phyloP scores from a whole-genome alignment of 1,140 invertebrate species.

The Liolophura sinensis region DNA sequence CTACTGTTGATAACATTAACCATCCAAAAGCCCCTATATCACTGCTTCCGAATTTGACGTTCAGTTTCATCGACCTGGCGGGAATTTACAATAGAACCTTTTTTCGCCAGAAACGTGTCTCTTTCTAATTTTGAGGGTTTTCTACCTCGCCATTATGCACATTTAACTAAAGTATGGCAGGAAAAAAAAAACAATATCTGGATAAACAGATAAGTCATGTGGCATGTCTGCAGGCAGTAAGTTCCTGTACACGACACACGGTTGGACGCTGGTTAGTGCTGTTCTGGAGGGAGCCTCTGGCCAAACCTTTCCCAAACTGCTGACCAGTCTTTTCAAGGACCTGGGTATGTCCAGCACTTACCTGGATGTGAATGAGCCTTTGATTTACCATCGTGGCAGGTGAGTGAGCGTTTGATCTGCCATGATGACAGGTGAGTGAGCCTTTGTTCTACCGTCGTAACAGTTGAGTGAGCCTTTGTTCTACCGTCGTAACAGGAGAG shows the following conservation, averaged over 20 bases:
- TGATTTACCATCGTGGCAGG: slow-evolving; percentile 66
- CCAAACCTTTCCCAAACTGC: slow-evolving; percentile 58
- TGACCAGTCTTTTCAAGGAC: slow-evolving; percentile 59
- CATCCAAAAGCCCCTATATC: no score
- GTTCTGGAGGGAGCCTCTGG: slow-evolving; percentile 64
- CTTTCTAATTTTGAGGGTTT: no score
- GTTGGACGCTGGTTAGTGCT: slow-evolving; percentile 66
- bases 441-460: neutral
- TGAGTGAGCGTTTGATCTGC: slow-evolving; percentile 27
- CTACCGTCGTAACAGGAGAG: no score
- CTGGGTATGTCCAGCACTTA: slow-evolving; percentile 65
- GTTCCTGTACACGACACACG: slow-evolving; percentile 67
- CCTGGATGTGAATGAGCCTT: slow-evolving; percentile 63
- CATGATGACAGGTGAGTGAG: no score
- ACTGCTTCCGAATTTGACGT: no score
- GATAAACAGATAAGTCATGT: slow-evolving; percentile 47
- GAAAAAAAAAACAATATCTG: slow-evolving; percentile 4
- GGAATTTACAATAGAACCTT: no score
- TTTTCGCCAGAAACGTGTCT: no score
- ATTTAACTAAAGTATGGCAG: neutral
- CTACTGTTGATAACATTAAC: no score
- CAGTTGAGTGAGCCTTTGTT: neutral
- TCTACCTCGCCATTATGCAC: no score
- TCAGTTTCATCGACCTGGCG: no score
- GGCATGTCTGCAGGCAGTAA: slow-evolving; percentile 55